Conservation (phyloP, 2,888 invertebrate genomes). For the Perithous albicinctus region DNA sequence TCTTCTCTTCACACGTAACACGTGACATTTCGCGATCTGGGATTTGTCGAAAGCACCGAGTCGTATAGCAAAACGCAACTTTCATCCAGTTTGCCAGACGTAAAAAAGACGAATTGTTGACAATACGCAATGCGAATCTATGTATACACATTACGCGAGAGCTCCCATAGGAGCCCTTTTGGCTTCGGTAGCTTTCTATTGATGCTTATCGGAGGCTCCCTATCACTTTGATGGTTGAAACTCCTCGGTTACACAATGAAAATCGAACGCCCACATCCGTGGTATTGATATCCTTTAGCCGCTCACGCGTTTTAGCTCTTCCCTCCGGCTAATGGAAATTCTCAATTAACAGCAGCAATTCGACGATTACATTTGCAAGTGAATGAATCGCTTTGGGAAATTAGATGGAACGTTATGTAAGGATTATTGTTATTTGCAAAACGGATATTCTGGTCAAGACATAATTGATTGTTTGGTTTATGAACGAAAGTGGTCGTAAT, state of each 20-base stretch:
- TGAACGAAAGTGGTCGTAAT: too few relatives aligned
- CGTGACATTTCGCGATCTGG: neutral
- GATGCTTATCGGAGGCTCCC: neutral
- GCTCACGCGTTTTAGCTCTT: conserved; percentile 37
- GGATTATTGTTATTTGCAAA: neutral
- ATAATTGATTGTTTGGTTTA: too few relatives aligned
- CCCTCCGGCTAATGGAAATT: conserved; percentile 51
- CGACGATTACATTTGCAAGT: conserved; percentile 48
- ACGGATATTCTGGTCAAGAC: neutral
- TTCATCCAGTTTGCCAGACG: neutral
- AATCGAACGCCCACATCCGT: conserved; percentile 26
- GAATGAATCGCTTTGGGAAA: conserved; percentile 22
- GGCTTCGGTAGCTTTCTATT: conserved; percentile 40
- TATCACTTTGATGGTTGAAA: neutral
- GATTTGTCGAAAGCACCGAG: neutral
- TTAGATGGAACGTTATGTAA: too few relatives aligned
- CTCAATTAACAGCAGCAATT: conserved; percentile 38
- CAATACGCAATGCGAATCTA: neutral
- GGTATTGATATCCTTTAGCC: conserved; percentile 16
- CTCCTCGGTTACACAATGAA: conserved; percentile 39
- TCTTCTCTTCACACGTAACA: too few relatives aligned
- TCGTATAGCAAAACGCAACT: neutral
- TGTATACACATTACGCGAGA: neutral
- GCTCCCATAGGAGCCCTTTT: conserved; percentile 26
- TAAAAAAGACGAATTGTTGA: conserved; percentile 5